Evolutionary conservation across 2,888 invertebrate species (phyloP).

Genomic region (Aphodius granarius): DNA sequence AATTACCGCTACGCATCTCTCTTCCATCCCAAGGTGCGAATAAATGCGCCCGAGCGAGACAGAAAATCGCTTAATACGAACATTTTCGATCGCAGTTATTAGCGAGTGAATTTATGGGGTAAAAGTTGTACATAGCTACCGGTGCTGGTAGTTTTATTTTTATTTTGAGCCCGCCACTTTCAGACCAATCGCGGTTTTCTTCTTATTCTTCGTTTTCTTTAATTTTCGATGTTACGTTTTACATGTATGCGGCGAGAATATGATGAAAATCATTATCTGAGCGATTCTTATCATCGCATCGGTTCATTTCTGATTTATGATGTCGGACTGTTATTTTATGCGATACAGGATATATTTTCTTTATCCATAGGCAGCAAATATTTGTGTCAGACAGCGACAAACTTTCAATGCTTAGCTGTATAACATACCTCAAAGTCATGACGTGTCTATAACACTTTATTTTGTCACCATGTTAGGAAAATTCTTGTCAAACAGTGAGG

Average conservation of each 20-base stretch:
- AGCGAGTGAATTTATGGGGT: conserved; percentile 7
- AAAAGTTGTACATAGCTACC: conserved; percentile 7
- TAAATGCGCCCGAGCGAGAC: neutral
- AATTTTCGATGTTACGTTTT: neutral
- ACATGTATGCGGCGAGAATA: neutral
- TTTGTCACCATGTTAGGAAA: no score
- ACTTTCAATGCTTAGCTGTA: no score
- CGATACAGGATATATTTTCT: no score
- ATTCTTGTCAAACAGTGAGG: no score
- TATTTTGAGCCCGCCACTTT: conserved; percentile 44
- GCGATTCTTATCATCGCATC: neutral
- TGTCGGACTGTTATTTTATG: neutral
- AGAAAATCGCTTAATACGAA: neutral
- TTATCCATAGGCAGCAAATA: no score
- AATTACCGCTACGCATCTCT: conserved; percentile 44
- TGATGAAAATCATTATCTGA: neutral
- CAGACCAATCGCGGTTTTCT: conserved; percentile 32
- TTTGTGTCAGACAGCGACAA: no score
- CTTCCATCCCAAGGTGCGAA: neutral
- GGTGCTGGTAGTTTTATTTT: neutral
- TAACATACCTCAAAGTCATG: no score
- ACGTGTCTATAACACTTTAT: no score
- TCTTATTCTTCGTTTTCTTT: neutral
- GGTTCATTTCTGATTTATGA: neutral
- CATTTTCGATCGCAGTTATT: neutral